Conservation (phyloP, 1,140 invertebrate genomes). For the Hestina assimilis region DNA sequence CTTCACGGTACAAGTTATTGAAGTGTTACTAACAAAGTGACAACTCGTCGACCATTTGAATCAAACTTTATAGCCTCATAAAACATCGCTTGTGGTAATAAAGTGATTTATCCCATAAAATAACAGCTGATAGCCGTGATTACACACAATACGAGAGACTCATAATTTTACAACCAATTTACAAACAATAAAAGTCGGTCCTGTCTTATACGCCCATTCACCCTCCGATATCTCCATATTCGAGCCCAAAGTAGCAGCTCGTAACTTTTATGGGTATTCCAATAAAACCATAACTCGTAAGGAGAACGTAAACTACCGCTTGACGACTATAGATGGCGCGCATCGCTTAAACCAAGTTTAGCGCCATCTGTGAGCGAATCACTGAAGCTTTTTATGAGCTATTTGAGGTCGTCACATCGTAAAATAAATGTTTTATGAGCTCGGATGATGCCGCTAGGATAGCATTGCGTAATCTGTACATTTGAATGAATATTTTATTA, state of each 20-base stretch:
- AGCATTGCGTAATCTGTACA: slow-evolving; percentile 27
- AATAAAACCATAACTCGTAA: slow-evolving; percentile 69
- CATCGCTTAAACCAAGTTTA: slow-evolving; percentile 35
- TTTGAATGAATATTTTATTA: neutral
- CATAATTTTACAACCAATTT: slow-evolving; percentile 80
- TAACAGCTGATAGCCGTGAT: slow-evolving; percentile 74
- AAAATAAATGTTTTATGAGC: slow-evolving; percentile 66
- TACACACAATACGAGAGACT: slow-evolving; percentile 48
- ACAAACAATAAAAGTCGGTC: slow-evolving; percentile 79
- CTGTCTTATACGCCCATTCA: slow-evolving; percentile 73
- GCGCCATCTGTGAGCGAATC: slow-evolving; percentile 69
- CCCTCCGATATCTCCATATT: slow-evolving; percentile 75
- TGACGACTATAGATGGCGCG: slow-evolving; percentile 59
- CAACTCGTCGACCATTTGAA: slow-evolving; percentile 50
- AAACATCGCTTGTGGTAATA: slow-evolving; percentile 66
- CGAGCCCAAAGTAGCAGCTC: slow-evolving; percentile 59
- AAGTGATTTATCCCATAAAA: slow-evolving; percentile 73
- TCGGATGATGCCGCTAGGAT: slow-evolving; percentile 68
- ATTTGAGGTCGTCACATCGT: slow-evolving; percentile 67
- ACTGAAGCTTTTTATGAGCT: slow-evolving; percentile 70
- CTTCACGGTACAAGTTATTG: slow-evolving; percentile 4
- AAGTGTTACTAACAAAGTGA: slow-evolving; percentile 32
- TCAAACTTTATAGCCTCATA: slow-evolving; percentile 62
- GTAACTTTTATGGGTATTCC: slow-evolving; percentile 72
- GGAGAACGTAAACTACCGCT: slow-evolving; percentile 35